Conservation (phyloP, 1,140 invertebrate genomes). For the Camponotus vicinus region DNA sequence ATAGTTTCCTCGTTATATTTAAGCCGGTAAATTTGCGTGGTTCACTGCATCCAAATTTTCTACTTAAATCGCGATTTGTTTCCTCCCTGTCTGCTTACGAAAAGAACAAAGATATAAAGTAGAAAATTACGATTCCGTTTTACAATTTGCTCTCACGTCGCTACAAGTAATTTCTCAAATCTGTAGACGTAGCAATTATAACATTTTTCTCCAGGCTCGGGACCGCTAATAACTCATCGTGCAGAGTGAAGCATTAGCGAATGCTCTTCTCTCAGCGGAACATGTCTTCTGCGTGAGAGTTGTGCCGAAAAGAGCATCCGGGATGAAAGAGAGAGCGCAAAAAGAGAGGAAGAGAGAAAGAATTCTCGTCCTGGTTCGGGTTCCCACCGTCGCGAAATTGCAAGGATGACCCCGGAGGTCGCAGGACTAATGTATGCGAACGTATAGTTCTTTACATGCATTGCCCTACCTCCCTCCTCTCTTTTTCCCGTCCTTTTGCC, state of each 20-base stretch:
- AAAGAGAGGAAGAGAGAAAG: constrained; percentile 33
- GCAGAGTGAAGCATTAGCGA: constrained; percentile 50
- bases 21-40: not conserved
- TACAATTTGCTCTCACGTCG: constrained; percentile 26
- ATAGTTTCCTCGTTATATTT: not conserved
- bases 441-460: constrained; percentile 76
- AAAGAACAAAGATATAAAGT: not conserved
- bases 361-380: constrained; percentile 68
- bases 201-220: constrained; percentile 59
- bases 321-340: constrained; percentile 1
- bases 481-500: constrained; percentile 10
- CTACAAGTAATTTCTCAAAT: constrained; percentile 64
- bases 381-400: constrained; percentile 76
- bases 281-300: constrained; percentile 44
- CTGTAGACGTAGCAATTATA: constrained; percentile 63
- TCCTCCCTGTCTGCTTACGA: not conserved
- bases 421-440: constrained; percentile 77
- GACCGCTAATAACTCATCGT: constrained; percentile 67
- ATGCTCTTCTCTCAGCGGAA: constrained; percentile 30
- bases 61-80: constrained; percentile 13
- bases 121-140: constrained; percentile 36
- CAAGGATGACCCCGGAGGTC: constrained; percentile 76
- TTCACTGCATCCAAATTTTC: not conserved
- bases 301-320: constrained; percentile 43
- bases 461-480: not conserved